These are phyloP conservation scores for Leistus spinibarbis DNA, from an alignment of 2,888 invertebrate species.

Conservation along the genomic window DNA sequence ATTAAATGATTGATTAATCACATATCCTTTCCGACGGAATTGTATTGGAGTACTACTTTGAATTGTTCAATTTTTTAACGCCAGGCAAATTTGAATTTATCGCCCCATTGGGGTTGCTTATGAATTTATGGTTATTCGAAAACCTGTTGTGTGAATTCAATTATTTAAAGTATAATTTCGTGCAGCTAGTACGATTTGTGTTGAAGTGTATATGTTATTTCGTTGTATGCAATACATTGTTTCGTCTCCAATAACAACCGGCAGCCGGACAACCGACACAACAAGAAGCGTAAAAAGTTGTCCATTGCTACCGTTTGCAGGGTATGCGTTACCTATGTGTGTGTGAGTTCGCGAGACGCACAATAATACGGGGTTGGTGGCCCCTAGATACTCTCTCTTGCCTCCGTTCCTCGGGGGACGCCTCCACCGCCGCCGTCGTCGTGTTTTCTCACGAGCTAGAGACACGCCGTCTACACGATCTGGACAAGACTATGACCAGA, in stretches of 20 bases:
- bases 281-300: slow-evolving; percentile 6
- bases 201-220: neutral
- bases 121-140: too few species aligned
- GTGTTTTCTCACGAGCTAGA: slow-evolving; percentile 29
- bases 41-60: too few species aligned
- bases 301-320: neutral
- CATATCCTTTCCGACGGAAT: too few species aligned
- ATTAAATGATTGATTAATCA: too few species aligned
- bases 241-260: slow-evolving; percentile 7
- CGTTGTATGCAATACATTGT: neutral
- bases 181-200: too few species aligned
- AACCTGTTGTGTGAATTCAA: too few species aligned
- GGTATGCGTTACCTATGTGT: neutral
- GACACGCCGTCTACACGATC: slow-evolving; percentile 35
- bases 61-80: too few species aligned
- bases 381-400: neutral
- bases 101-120: too few species aligned
- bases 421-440: neutral
- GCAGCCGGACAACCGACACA: slow-evolving; percentile 1
- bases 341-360: neutral
- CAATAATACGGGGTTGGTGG: slow-evolving; percentile 2
- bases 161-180: too few species aligned
- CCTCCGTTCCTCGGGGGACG: neutral
- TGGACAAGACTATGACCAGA: slow-evolving; percentile 32
- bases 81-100: too few species aligned